A percentile compares a stretch with the other conserved stretches of the same genome.
Conservation (phyloP, 2,797 vertebrate species). For the Paedocypris micromegethes region DNA sequence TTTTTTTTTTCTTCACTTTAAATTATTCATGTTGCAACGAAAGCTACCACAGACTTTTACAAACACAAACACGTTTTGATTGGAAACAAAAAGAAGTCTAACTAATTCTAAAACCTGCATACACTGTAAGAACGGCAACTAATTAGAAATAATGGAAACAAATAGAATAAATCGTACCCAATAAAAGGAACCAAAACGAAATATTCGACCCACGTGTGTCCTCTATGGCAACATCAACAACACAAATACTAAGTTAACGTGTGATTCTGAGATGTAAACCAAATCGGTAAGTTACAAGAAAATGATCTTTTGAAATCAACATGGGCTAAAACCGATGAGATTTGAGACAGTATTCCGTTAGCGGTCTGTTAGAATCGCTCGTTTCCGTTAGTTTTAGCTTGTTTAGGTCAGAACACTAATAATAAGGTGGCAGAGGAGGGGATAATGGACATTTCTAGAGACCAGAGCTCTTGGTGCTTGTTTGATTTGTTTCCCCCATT, state of each 20-base stretch:
- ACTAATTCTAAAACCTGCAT: conserved; percentile 85
- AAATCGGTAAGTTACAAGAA: conserved; percentile 77
- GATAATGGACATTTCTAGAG: conserved; percentile 66
- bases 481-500: conserved; percentile 47
- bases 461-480: conserved; percentile 70
- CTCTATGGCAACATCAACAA: conserved; percentile 81
- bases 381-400: conserved; percentile 65
- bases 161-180: conserved; percentile 73
- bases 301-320: conserved; percentile 73
- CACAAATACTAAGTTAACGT: conserved; percentile 80
- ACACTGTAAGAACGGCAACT: conserved; percentile 83
- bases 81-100: conserved; percentile 80
- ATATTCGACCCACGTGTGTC: conserved; percentile 78
- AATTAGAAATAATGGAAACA: conserved; percentile 77
- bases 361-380: conserved; percentile 66
- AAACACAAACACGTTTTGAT: conserved; percentile 91
- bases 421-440: conserved; percentile 66
- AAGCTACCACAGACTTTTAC: conserved; percentile 95
- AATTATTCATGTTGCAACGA: conserved; percentile 91
- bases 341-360: conserved; percentile 78
- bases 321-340: conserved; percentile 79
- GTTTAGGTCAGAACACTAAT: conserved; percentile 68
- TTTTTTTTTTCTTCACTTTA: conserved; percentile 76
- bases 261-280: conserved; percentile 78
- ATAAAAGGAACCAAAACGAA: conserved; percentile 73